Evolutionary conservation across 2,888 invertebrate genomes (phyloP).

Genomic region (Drosophila nigritarsus): DNA sequence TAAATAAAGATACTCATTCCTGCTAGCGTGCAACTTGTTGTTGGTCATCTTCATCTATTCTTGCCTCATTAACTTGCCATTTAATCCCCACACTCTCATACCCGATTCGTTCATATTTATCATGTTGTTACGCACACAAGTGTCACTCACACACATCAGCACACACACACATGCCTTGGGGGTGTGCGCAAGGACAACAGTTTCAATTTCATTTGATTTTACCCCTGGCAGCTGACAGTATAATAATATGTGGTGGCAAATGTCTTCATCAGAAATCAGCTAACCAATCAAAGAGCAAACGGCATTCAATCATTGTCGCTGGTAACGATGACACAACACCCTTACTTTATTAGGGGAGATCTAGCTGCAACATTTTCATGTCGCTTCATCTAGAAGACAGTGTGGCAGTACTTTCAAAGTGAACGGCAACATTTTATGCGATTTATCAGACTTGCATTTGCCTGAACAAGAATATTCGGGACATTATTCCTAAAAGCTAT

Average conservation of each 20-base stretch:
- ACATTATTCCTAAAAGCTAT: neutral
- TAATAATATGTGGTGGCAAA: conserved; percentile 50
- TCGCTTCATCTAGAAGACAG: neutral
- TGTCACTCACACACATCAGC: conserved; percentile 12
- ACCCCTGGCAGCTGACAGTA: conserved; percentile 36
- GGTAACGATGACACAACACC: conserved; percentile 27
- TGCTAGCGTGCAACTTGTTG: conserved; percentile 4
- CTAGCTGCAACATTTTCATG: neutral
- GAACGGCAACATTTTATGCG: neutral
- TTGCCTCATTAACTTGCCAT: conserved; percentile 59
- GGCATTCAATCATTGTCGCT: conserved; percentile 73
- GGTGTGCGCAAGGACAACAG: conserved; percentile 11
- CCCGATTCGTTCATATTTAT: conserved; percentile 36
- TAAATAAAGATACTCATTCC: neutral
- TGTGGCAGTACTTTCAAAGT: neutral
- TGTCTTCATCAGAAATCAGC: conserved; percentile 55
- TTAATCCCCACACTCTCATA: conserved; percentile 11
- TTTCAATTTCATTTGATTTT: conserved; percentile 49
- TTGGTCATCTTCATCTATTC: conserved; percentile 9
- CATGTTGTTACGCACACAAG: conserved; percentile 38
- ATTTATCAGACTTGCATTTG: neutral
- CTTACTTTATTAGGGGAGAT: neutral
- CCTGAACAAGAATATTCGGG: neutral
- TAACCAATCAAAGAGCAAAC: conserved; percentile 65
- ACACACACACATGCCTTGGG: conserved; percentile 1